Base-by-base conservation (phyloP, 2,888 invertebrate species). In the Ophion slaviceki region DNA sequence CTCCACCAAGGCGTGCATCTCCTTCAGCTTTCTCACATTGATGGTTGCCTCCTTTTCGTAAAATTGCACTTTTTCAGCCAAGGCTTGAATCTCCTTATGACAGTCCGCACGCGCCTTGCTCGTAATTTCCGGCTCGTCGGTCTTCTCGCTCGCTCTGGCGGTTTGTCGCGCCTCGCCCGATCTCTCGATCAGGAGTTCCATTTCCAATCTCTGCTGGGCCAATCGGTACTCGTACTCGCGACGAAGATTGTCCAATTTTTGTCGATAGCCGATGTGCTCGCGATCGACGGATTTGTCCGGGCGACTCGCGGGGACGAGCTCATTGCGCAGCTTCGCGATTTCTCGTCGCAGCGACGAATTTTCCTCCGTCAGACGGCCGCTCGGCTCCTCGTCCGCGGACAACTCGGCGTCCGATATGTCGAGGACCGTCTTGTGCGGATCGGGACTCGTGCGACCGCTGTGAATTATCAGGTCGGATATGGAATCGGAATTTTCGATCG, bases 281-380 rank as follows among this genome's bases (percentile, higher is more conserved):
- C 64, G 75, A 17, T 85, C 85, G 61, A 94, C 92, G 68, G 93
- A 92, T 89, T 94, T 94, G 11, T 94, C 94, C 85, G 95, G 92
- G 83, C 94, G 92, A 28, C 95, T 91, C 8, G 95, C 90, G 72
- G 94, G 91, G 4, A 94, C 92, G 90, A 95, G 93, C 89, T 95
- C 95, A 88, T 94, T 94, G 88, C 95, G 95, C 2, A 95, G 91
- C 70, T 94, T 95, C 61, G 94, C 91, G 17, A 95, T 92, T 92
- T 95, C 95, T 90, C 94, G 95, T 87, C 94, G 94, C 76, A 95
- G 91, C 82, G 94, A 89, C 66, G 20, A 67, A 85, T 88, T 88
- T 70, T 85, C 87, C 53, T 82, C 80, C 10, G 82, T 75, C 36
- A 83, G 8, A 80, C 88, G 83, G 17, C 59, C 45, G n/a, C 67